These are phyloP conservation scores for Cardinalis cardinalis DNA, from an alignment of 2,113 vertebrate species.

Conservation along the genomic window DNA sequence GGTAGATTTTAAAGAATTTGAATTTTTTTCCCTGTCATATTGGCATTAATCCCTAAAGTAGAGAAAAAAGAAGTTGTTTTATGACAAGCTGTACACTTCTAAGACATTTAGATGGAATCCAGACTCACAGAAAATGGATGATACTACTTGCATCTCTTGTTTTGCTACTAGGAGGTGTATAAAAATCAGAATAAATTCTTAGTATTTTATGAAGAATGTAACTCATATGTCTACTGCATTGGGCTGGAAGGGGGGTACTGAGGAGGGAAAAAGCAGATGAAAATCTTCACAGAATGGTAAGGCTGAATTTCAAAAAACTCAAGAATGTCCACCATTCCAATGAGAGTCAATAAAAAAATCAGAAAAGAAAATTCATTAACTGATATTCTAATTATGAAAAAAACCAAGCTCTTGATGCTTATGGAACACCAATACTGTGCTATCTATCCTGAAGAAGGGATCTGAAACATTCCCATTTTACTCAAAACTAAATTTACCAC, in stretches of 20 bases:
- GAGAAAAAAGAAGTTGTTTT: background rate
- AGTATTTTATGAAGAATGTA: background rate
- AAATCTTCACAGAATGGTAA: background rate
- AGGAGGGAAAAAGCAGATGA: fast-evolving
- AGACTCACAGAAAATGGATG: background rate
- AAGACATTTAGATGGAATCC: background rate
- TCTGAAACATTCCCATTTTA: background rate
- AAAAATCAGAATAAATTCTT: background rate
- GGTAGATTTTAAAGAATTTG: background rate
- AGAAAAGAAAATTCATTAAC: background rate
- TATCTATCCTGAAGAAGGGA: background rate
- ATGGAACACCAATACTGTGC: background rate
- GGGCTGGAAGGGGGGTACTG: background rate
- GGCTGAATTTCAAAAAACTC: background rate
- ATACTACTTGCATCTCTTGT: background rate
- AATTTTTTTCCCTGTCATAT: background rate
- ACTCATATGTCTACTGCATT: background rate
- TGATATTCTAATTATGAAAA: background rate
- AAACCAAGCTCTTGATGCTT: fast-evolving
- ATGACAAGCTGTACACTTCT: background rate
- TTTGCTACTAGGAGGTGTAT: background rate
- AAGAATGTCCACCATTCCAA: background rate
- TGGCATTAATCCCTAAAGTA: background rate
- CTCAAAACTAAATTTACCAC: background rate
- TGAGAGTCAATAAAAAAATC: background rate